Evolutionary conservation across 2,888 invertebrate genomes (phyloP).

Genomic region (Caenorhabditis sp.): DNA sequence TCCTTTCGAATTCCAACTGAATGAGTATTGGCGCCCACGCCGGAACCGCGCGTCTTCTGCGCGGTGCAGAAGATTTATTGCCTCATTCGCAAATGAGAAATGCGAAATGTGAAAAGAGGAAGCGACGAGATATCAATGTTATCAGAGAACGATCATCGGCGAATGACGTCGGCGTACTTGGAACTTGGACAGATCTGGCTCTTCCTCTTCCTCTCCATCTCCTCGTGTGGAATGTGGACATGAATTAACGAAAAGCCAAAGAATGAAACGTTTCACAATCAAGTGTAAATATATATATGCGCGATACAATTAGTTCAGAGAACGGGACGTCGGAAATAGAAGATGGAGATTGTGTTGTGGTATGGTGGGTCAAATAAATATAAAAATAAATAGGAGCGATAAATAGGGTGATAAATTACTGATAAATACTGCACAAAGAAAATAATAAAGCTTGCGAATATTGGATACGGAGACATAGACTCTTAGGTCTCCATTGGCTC

Average conservation of each 20-base stretch:
- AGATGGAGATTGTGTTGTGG: neutral
- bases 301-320: constrained; percentile 6
- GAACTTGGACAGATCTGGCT: no score
- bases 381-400: neutral
- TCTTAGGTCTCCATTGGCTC: constrained; percentile 21
- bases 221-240: neutral
- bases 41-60: constrained; percentile 38
- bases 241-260: neutral
- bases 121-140: neutral
- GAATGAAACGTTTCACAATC: constrained; percentile 22
- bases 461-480: neutral
- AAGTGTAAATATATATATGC: neutral
- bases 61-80: constrained; percentile 28
- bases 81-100: constrained; percentile 2
- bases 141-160: constrained; percentile 21
- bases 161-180: neutral
- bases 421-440: no score
- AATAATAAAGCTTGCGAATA: neutral
- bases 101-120: constrained; percentile 16
- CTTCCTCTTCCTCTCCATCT: no score
- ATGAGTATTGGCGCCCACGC: constrained; percentile 17
- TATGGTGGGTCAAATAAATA: neutral
- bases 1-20: constrained; percentile 1
- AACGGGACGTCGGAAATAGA: neutral
- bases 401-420: no score